A percentile compares a stretch with the other conserved stretches of the same genome.
Conservation (phyloP, 2,888 invertebrate species). For the Sinodicranocentrus sp. region DNA sequence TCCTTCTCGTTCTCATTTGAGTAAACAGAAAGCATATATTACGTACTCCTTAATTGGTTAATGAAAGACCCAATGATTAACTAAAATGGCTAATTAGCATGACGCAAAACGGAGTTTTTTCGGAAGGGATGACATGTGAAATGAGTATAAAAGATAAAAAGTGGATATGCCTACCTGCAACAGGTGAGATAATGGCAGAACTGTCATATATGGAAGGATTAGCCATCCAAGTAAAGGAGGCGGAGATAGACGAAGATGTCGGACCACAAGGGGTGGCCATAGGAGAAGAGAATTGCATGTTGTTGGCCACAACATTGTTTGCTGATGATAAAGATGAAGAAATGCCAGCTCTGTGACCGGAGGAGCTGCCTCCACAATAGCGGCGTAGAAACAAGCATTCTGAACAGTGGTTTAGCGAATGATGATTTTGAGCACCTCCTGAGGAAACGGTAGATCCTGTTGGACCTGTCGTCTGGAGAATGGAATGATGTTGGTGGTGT, state of each 20-base stretch:
- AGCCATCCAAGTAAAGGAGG: constrained; percentile 72
- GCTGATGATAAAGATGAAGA: constrained; percentile 49
- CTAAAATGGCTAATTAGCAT: constrained; percentile 43
- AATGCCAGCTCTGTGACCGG: constrained; percentile 18
- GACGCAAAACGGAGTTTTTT: background rate
- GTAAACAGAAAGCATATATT: too few species aligned
- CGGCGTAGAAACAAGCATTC: constrained; percentile 74
- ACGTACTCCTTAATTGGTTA: constrained; percentile 7
- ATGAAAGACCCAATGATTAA: background rate
- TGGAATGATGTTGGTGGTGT: constrained; percentile 49
- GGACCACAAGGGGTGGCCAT: constrained; percentile 67
- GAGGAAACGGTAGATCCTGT: background rate
- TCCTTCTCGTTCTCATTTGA: too few species aligned
- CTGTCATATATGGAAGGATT: constrained; percentile 71
- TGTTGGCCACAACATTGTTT: constrained; percentile 62
- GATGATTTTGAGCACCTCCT: constrained; percentile 26
- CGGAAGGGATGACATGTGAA: background rate
- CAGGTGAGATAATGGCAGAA: constrained; percentile 68
- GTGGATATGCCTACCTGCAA: constrained; percentile 58
- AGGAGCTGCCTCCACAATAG: constrained; percentile 64
- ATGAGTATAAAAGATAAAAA: background rate
- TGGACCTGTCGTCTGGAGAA: constrained; percentile 40
- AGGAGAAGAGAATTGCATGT: constrained; percentile 66
- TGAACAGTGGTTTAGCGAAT: constrained; percentile 71
- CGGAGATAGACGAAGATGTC: constrained; percentile 64